Conservation (phyloP, 2,888 invertebrate species). For the Chesias legatella region DNA sequence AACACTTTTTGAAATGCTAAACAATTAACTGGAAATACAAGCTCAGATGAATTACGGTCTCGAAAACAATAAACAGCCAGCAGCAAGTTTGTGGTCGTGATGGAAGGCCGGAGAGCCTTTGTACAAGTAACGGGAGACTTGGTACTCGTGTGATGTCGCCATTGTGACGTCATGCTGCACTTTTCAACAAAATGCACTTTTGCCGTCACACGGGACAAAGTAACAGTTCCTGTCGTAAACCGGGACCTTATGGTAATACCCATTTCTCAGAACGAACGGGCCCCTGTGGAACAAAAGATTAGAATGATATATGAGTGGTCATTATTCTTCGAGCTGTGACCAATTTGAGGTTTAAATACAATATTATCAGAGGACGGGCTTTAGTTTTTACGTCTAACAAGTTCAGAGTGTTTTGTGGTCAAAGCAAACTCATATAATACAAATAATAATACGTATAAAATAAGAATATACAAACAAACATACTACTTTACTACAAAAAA, state of each 20-base stretch:
- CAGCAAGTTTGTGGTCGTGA: slow-evolving; percentile 69
- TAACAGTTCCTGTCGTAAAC: slow-evolving; percentile 76
- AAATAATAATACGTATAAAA: too few relatives aligned
- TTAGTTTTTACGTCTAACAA: slow-evolving; percentile 40
- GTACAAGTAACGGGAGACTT: slow-evolving; percentile 59
- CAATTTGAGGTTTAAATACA: slow-evolving; percentile 71
- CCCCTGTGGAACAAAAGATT: slow-evolving; percentile 56
- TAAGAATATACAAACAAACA: background rate
- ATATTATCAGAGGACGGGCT: slow-evolving; percentile 46
- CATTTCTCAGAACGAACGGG: slow-evolving; percentile 64
- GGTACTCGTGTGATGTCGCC: slow-evolving; percentile 46
- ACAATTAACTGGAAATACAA: slow-evolving; percentile 3
- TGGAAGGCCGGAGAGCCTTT: slow-evolving; percentile 59
- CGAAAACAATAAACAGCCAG: slow-evolving; percentile 51
- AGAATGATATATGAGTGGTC: slow-evolving; percentile 60
- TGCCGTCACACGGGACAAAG: slow-evolving; percentile 53
- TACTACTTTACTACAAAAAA: too few relatives aligned
- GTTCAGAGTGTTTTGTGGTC: slow-evolving; percentile 51
- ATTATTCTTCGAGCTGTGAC: slow-evolving; percentile 61
- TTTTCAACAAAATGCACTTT: slow-evolving; percentile 71
- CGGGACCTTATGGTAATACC: slow-evolving; percentile 62
- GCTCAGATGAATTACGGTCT: slow-evolving; percentile 50
- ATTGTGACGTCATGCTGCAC: slow-evolving; percentile 68
- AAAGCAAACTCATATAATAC: slow-evolving; percentile 14
- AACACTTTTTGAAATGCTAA: slow-evolving; percentile 1